Evolutionary conservation across 2,888 invertebrate genomes (phyloP).

Genomic region (Watsonalla cultraria): DNA sequence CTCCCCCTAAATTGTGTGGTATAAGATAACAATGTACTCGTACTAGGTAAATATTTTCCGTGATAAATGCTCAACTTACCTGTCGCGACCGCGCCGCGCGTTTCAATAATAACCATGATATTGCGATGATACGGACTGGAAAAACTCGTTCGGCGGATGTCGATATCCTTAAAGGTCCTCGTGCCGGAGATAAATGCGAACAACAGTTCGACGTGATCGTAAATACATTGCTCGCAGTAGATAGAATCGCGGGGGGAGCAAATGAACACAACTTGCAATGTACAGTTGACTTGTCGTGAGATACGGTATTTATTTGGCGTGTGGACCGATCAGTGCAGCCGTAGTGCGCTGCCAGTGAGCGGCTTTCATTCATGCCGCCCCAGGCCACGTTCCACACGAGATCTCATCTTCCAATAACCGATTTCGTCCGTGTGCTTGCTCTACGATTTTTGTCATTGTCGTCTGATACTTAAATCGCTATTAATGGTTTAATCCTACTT

Average conservation of each 20-base stretch:
- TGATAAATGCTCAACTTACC: conserved; percentile 75
- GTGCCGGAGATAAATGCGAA: conserved; percentile 30
- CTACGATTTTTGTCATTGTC: conserved; percentile 68
- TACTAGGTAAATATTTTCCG: conserved; percentile 62
- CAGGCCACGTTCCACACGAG: conserved; percentile 70
- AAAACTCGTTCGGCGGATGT: conserved; percentile 76
- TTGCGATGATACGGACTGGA: conserved; percentile 78
- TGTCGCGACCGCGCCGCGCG: conserved; percentile 73
- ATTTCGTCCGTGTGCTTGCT: conserved; percentile 55
- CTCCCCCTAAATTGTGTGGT: conserved; percentile 45
- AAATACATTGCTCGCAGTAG: conserved; percentile 30
- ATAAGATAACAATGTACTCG: conserved; percentile 45
- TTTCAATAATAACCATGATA: conserved; percentile 78
- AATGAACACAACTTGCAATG: conserved; percentile 29
- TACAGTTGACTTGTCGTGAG: conserved; percentile 16
- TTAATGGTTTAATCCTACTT: not conserved
- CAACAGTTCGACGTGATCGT: conserved; percentile 10
- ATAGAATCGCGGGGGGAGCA: not conserved
- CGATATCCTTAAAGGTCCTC: conserved; percentile 73
- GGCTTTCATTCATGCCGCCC: conserved; percentile 78
- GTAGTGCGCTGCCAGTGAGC: conserved; percentile 64
- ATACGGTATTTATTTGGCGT: conserved; percentile 35
- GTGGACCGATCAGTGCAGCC: conserved; percentile 37
- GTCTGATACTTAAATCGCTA: conserved; percentile 38
- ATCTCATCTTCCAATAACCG: conserved; percentile 77